A percentile compares a stretch with the other conserved stretches of the same genome.
phyloP scores from a whole-genome alignment of 2,888 invertebrate genomes.

The Nebria salina region DNA sequence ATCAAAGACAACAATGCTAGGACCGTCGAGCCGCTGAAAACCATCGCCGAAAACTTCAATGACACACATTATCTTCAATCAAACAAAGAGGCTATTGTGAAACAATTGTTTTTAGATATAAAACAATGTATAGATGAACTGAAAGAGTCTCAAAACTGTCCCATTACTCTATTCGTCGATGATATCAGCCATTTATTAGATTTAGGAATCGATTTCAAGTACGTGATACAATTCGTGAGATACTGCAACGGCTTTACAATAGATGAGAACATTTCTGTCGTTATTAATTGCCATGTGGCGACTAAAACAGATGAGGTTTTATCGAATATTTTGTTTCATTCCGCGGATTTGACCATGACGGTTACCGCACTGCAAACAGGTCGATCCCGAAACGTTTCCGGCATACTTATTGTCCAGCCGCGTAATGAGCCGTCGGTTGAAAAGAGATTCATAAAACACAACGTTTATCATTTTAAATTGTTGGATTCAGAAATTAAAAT shows the following conservation, averaged over 20 bases:
- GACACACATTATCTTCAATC: constrained; percentile 52
- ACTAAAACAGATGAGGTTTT: constrained; percentile 69
- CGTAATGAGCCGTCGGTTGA: constrained; percentile 55
- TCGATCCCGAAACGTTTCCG: constrained; percentile 77
- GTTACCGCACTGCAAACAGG: constrained; percentile 77
- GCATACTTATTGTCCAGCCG: constrained; percentile 67
- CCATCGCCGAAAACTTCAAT: constrained; percentile 61
- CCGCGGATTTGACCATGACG: constrained; percentile 71
- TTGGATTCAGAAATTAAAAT: constrained; percentile 79
- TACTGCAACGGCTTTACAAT: constrained; percentile 62
- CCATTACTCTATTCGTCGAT: constrained; percentile 69
- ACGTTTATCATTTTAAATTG: constrained; percentile 73
- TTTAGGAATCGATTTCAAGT: constrained; percentile 66
- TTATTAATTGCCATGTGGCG: constrained; percentile 69
- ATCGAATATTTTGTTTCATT: constrained; percentile 70
- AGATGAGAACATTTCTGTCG: constrained; percentile 62
- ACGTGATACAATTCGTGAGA: constrained; percentile 66
- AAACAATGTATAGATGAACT: constrained; percentile 61
- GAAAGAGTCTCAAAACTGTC: constrained; percentile 45
- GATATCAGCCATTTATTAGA: constrained; percentile 78
- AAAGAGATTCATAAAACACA: constrained; percentile 36
- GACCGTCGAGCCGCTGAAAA: constrained; percentile 67
- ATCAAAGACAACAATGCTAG: constrained; percentile 63
- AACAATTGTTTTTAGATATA: constrained; percentile 62
- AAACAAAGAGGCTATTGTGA: constrained; percentile 58